Evolutionary conservation across 2,888 invertebrate genomes (phyloP), one percentile per base, ranked within the genome.

Genomic region (Ormyrus labotus): DNA sequence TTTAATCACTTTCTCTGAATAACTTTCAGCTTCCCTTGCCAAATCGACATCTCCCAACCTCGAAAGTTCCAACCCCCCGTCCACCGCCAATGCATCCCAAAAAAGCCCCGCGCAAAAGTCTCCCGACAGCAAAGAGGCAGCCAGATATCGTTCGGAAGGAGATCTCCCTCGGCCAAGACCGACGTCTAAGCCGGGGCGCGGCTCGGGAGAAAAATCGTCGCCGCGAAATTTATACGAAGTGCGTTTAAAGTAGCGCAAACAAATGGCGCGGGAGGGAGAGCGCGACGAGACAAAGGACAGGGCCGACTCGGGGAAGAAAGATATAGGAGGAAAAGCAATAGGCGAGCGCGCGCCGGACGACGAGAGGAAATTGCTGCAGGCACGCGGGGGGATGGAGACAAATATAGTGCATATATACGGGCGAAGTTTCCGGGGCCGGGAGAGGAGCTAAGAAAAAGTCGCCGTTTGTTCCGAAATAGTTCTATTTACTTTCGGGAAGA

Each of bases 221-320:
- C 45, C 55, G 72, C 72, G 72, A 78, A 78, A 78, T 67, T 72
- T 67, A 67, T 67, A 67, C 71, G 71, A 78, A 78, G 71, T 63
- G 60, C 77, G 71, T 64, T 67, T 58, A 78, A 71, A 72, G 63
- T 77, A 55, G 77, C 70, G 45, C 65, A 68, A 78, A 78, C 78
- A 78, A 78, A 72, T 78, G 60, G 65, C 71, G 13, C 13, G 13
- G n/a, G 13, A n/a, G 13, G 61, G 55, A 2, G 34, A 34, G 34
- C 13, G 51, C 57, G 51, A 34, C 45, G 57, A 58, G 57, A 69
- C 47, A 57, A 8, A 50, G 6, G 47, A 10, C 6, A 58, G 13
- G 13, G 9, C 3, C 4, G 61, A 55, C 13, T 13, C 10, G 34
- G 6, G 5, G 19, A 71, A 51, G 50, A 13, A 53, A 9, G 57